Percentiles rank a stretch among this genome's conserved stretches.
These are phyloP conservation scores for Ernsta delagoae DNA, from an alignment of 2,888 invertebrate species.

Conservation along the genomic window DNA sequence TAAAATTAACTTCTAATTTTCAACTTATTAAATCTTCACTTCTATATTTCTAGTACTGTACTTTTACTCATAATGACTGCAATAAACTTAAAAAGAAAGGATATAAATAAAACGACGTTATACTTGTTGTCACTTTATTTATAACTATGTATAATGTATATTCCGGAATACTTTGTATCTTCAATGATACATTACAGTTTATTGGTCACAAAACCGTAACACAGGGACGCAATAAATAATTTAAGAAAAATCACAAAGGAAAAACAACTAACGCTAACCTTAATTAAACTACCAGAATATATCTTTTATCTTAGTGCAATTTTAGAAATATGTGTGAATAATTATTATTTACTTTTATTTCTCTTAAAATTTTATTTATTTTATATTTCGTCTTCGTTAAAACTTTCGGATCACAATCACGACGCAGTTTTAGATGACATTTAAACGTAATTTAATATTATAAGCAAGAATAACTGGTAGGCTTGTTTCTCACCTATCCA, in stretches of 20 bases:
- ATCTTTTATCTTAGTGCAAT: constrained; percentile 66
- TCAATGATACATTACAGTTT: constrained; percentile 30
- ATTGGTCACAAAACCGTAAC: constrained; percentile 37
- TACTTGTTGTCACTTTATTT: constrained; percentile 33
- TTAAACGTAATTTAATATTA: constrained; percentile 13
- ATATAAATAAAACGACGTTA: constrained; percentile 18
- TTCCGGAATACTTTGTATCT: constrained; percentile 33
- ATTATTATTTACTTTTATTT: constrained; percentile 51
- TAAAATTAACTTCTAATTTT: too few relatives aligned
- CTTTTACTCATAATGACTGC: too few relatives aligned
- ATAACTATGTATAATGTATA: constrained; percentile 30
- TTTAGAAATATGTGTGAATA: constrained; percentile 65
- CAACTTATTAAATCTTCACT: too few relatives aligned
- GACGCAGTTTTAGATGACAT: constrained; percentile 66
- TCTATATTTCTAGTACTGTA: too few relatives aligned
- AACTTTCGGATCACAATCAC: constrained; percentile 72
- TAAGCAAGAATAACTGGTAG: too few relatives aligned
- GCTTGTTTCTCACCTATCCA: background rate
- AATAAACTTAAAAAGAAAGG: too few relatives aligned
- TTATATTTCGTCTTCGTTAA: constrained; percentile 64
- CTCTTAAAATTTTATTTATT: constrained; percentile 59
- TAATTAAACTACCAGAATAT: constrained; percentile 45
- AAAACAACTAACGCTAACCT: constrained; percentile 44
- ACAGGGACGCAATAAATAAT: constrained; percentile 49
- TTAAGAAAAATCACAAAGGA: constrained; percentile 49